Evolutionary conservation across 1,140 invertebrate species (phyloP).

Genomic region (Steinernema khuongi): DNA sequence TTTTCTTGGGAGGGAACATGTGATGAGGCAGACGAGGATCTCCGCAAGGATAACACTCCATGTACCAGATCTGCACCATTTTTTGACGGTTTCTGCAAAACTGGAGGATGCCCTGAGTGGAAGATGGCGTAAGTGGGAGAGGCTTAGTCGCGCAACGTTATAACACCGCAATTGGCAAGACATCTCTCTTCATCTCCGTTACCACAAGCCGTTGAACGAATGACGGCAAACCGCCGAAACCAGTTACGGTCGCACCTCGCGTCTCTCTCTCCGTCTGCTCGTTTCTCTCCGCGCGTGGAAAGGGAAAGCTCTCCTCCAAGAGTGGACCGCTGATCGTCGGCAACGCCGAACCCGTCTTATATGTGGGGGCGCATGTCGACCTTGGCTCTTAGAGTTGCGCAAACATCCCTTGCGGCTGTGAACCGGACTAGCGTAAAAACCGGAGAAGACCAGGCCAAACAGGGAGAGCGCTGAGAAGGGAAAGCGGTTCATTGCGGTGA

Average conservation of each 20-base stretch:
- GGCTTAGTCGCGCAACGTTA: no score
- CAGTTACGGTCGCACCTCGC: neutral
- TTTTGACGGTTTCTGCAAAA: constrained; percentile 18
- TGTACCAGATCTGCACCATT: constrained; percentile 44
- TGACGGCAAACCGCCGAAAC: neutral
- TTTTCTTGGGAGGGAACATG: constrained; percentile 40
- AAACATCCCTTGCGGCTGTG: neutral
- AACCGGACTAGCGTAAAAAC: neutral
- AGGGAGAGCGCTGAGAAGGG: neutral
- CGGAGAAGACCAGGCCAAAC: neutral
- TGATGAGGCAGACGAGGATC: constrained; percentile 42
- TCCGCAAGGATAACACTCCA: constrained; percentile 41
- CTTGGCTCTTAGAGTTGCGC: constrained; percentile 11
- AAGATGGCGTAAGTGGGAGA: no score
- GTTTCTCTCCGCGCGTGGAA: neutral
- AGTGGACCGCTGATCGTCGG: neutral
- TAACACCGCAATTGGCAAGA: no score
- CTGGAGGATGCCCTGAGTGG: neutral
- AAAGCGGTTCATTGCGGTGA: constrained; percentile 13
- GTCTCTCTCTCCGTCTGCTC: neutral
- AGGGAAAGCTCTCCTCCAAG: neutral
- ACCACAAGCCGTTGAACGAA: neutral
- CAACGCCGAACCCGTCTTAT: constrained; percentile 1
- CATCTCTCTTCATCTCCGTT: neutral
- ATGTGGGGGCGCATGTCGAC: constrained; percentile 7